Evolutionary conservation across 2,113 vertebrate genomes (phyloP).

Genomic region (Campylorhamphus procurvoides): DNA sequence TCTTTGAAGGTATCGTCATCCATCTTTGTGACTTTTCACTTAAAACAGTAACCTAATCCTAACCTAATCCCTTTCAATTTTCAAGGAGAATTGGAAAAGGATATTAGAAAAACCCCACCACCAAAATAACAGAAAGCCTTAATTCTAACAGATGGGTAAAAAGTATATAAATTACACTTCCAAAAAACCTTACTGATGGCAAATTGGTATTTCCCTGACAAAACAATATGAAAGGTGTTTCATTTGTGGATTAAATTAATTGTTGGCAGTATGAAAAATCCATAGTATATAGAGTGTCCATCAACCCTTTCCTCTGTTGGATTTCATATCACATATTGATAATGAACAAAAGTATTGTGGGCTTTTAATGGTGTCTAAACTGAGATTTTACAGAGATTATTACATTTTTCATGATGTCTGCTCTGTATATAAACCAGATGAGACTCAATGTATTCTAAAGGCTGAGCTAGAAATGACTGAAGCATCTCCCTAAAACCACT

Average conservation of each 20-base stretch:
- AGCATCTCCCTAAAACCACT: background rate
- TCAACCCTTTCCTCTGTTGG: background rate
- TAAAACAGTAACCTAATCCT: conserved; percentile 74
- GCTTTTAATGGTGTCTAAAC: background rate
- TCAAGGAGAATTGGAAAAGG: conserved; percentile 61
- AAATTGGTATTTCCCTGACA: conserved; percentile 68
- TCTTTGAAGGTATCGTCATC: conserved; percentile 67
- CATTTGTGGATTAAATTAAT: conserved; percentile 75
- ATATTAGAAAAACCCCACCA: background rate
- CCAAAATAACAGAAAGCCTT: conserved; percentile 34
- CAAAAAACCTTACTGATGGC: conserved; percentile 41
- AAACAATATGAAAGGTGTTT: conserved; percentile 76
- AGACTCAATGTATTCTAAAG: background rate
- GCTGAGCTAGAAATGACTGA: background rate
- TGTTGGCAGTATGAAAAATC: conserved; percentile 69
- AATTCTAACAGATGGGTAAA: conserved; percentile 72
- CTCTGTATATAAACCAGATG: background rate
- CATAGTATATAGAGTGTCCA: background rate
- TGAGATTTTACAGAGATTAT: background rate
- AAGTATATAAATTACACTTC: conserved; percentile 63
- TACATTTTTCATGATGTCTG: background rate
- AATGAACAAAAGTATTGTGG: background rate
- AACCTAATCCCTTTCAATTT: conserved; percentile 74
- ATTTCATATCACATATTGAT: conserved; percentile 14
- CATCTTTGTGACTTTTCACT: conserved; percentile 72